These are phyloP conservation scores for Galleria mellonella DNA, from an alignment of 1,140 invertebrate species.

Conservation along the genomic window DNA sequence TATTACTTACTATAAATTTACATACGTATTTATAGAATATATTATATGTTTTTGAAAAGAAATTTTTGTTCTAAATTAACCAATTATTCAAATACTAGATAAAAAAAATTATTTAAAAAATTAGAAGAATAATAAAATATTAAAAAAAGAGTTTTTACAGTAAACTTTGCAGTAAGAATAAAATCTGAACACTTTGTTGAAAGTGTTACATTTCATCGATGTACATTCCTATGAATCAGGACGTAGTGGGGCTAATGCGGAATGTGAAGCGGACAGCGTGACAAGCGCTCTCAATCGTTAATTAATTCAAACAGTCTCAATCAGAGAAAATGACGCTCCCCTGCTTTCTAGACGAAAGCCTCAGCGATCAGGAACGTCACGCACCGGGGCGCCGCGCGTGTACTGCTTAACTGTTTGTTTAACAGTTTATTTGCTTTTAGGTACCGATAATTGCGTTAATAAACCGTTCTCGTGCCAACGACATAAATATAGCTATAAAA, in stretches of 20 bases:
- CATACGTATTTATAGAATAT: too few relatives aligned
- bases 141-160: too few relatives aligned
- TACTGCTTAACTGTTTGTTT: conserved; percentile 30
- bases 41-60: too few relatives aligned
- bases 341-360: conserved; percentile 63
- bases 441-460: conserved; percentile 19
- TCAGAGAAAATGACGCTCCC: conserved; percentile 61
- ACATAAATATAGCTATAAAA: background rate
- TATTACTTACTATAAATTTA: too few relatives aligned
- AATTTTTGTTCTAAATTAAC: too few relatives aligned
- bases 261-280: conserved; percentile 56
- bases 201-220: conserved; percentile 46
- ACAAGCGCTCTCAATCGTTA: conserved; percentile 62
- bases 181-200: background rate
- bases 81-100: too few relatives aligned
- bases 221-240: conserved; percentile 58
- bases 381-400: conserved; percentile 24
- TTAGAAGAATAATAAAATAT: too few relatives aligned
- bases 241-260: conserved; percentile 32
- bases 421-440: conserved; percentile 32
- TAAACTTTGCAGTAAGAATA: too few relatives aligned
- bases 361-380: conserved; percentile 36
- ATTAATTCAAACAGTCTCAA: conserved; percentile 69
- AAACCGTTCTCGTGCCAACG: background rate
- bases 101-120: too few relatives aligned